Conservation (phyloP, 2,888 invertebrate species). For the Gastracanthus pulcherrimus region DNA sequence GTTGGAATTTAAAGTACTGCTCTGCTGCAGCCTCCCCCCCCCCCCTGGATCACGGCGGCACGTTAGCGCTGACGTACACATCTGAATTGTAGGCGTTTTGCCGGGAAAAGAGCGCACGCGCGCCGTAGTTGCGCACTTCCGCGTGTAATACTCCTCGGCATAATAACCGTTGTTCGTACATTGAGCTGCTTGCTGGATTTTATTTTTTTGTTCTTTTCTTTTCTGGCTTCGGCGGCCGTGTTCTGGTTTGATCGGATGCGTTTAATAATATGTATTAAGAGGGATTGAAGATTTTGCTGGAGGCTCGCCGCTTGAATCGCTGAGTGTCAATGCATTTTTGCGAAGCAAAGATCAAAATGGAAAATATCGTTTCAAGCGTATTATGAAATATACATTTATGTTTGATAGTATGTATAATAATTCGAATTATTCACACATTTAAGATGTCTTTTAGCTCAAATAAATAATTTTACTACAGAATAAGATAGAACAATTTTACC, state of each 20-base stretch:
- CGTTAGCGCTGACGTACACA: conserved; percentile 33
- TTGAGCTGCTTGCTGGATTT: background rate
- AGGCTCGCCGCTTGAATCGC: background rate
- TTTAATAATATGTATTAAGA: conserved; percentile 29
- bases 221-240: background rate
- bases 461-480: too few relatives aligned
- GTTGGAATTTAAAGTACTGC: conserved; percentile 71
- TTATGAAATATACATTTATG: too few relatives aligned
- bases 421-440: too few relatives aligned
- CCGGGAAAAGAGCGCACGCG: too few relatives aligned
- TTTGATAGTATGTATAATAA: too few relatives aligned
- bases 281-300: too few relatives aligned
- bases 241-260: background rate
- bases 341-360: background rate
- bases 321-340: conserved; percentile 9
- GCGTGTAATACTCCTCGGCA: background rate
- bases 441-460: too few relatives aligned
- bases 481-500: too few relatives aligned
- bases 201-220: background rate
- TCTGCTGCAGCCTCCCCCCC: background rate
- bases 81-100: conserved; percentile 31
- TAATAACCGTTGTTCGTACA: background rate
- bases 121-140: too few relatives aligned
- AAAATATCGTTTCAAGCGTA: too few relatives aligned
- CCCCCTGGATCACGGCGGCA: background rate